Conservation (phyloP, 2,113 vertebrate species). For the Saguinus imperator region DNA sequence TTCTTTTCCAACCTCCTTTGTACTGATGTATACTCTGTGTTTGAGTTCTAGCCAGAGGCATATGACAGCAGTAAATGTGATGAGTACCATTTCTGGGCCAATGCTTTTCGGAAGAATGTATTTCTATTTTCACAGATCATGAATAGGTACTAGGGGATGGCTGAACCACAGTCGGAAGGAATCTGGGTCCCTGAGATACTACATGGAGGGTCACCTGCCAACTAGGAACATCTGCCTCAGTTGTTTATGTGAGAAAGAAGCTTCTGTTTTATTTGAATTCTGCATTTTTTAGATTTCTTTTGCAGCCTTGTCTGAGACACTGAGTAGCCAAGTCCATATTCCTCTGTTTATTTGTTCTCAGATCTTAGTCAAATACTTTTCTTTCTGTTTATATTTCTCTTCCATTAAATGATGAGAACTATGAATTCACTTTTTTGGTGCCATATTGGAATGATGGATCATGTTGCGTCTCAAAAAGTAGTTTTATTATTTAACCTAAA, state of each 20-base stretch:
- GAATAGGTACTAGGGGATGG: not conserved
- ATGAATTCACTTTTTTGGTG: not conserved
- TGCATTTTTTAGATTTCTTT: not conserved
- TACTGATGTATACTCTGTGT: not conserved
- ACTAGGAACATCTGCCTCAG: not conserved
- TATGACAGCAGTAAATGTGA: not conserved
- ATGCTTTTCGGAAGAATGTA: not conserved
- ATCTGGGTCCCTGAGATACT: not conserved
- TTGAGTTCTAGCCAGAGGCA: not conserved
- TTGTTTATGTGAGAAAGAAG: not conserved
- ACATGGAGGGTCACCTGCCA: not conserved
- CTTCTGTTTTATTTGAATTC: not conserved
- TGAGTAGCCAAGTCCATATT: not conserved
- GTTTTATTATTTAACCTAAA: slow-evolving; percentile 50
- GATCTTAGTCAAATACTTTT: not conserved
- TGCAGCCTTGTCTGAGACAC: not conserved
- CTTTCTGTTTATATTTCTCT: not conserved
- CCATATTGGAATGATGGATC: not conserved
- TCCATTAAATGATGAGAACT: not conserved
- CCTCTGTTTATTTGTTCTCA: slow-evolving; percentile 25
- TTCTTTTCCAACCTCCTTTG: not conserved
- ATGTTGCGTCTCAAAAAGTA: not conserved
- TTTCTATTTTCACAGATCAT: too few relatives aligned
- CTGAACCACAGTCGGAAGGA: not conserved
- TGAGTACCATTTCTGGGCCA: not conserved